Evolutionary conservation across 2,888 invertebrate species (phyloP).

Genomic region (Schrankia costaestrigalis): DNA sequence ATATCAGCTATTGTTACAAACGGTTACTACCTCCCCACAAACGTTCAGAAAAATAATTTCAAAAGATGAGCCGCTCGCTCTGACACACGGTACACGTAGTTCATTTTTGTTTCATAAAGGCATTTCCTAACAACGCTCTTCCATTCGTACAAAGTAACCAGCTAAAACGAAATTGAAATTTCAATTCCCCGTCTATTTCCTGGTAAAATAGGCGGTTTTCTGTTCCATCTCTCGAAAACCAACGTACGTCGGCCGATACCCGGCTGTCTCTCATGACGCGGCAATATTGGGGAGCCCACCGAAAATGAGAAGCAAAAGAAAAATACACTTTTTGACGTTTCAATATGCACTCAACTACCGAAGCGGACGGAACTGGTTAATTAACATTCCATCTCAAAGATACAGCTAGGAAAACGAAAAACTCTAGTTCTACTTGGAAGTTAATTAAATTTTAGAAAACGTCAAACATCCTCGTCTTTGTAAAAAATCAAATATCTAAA

Average conservation of each 20-base stretch:
- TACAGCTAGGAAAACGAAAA: constrained; percentile 9
- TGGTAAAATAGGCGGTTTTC: constrained; percentile 68
- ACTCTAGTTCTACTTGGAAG: constrained; percentile 9
- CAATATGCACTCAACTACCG: constrained; percentile 75
- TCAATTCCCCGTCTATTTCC: constrained; percentile 72
- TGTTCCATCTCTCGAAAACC: constrained; percentile 64
- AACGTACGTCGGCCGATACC: constrained; percentile 45
- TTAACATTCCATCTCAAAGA: constrained; percentile 39
- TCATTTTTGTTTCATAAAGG: constrained; percentile 16
- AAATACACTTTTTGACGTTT: constrained; percentile 70
- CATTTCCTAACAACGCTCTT: constrained; percentile 33
- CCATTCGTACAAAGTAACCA: constrained; percentile 56
- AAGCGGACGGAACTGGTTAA: constrained; percentile 47
- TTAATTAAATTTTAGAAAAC: constrained; percentile 21
- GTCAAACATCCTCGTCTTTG: constrained; percentile 50
- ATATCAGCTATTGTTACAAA: constrained; percentile 4
- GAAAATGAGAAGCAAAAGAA: constrained; percentile 77
- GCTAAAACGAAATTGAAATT: constrained; percentile 67
- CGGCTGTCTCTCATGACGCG: constrained; percentile 67
- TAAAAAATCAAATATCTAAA: constrained; percentile 58
- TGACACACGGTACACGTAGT: constrained; percentile 18
- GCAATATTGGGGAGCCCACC: constrained; percentile 68
- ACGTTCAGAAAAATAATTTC: background rate
- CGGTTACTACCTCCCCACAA: background rate
- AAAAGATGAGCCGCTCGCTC: constrained; percentile 17